Evolutionary conservation across 2,888 invertebrate species (phyloP), one percentile per base, ranked within the genome.

Genomic region (Spodoptera picta): DNA sequence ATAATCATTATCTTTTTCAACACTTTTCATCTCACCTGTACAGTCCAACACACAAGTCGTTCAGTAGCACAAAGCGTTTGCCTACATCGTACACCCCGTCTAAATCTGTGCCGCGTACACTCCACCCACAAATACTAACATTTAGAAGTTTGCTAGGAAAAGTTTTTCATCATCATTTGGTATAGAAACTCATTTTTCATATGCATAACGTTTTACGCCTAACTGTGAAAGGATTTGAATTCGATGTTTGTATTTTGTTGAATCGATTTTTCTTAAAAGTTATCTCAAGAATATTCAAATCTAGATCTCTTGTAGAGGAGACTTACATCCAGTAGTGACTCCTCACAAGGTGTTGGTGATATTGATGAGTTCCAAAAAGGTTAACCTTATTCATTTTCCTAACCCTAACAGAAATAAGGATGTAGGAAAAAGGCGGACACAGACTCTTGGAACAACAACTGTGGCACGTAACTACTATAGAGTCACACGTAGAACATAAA

Each of bases 11-110:
- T 36, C 9, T 36, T 36, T 36, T 0, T 7, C 3, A 52, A 14
- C 36, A 65, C 49, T 64, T 71, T 31, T 57, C n/a, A 36, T 0
- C 6, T 0, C 41, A 11, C 7, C 24, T 44, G 51, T 65, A 69
- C 62, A 68, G 11, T 52, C 31, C 9, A 7, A 47, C 57, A 55
- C 65, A 68, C 47, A 66, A 50, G 64, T 76, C 68, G 44, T 72
- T 68, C 63, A 64, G 73, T 46, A 48, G 49, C 60, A 68, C 75
- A 78, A 76, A 76, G 79, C 65, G 31, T 78, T 75, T 63, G 61
- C 71, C 68, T 71, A 55, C 65, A 36, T 36, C 36, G 36, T 7
- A 72, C 46, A 51, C 55, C 64, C 47, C 56, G 60, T 60, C 63
- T 57, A 63, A 68, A 65, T 72, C 65, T 67, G 59, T 60, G 49